Base-by-base conservation (phyloP, 2,113 vertebrate genomes). In the Ammodytes dubius region DNA sequence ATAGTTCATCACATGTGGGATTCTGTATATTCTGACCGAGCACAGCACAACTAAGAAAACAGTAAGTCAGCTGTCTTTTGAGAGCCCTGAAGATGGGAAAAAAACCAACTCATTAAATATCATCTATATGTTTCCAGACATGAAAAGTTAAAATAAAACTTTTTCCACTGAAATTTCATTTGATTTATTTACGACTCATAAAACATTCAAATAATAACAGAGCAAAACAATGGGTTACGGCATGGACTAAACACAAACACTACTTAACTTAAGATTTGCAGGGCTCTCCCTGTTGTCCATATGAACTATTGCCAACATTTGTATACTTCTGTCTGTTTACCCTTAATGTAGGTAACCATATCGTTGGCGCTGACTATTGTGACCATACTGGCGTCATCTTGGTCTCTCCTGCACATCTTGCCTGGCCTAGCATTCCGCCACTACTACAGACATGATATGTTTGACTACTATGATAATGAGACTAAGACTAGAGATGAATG, bases 31-130 rank as follows among this genome's bases (percentile, higher is more conserved):
- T 59, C 13, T 93, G 69, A 75, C 93, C 49, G 92, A 94, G n/a
- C 76, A 88, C 54, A 90, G 83, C n/a, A 87, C 90, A 0, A 92
- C 92, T 59, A 95, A 95, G 81, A 93, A 94, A 87, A 91, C 82
- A 6, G 94, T 95, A 79, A 93, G 93, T 52, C 12, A 27, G 27
- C 27, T 27, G 27, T 27, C 27, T 27, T 27, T 27, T 27, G 27
- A 27, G 27, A 27, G 27, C 27, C 27, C 27, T 27, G 27, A 27
- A 27, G 27, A 27, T 27, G 27, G 27, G 27, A 27, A 27, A 27
- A 27, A 27, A 27, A 27, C 1, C 27, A 27, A 27, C 27, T 27
- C 1, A 27, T 27, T 27, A 27, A 27, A 27, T 27, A 27, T 27
- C 27, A 27, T 27, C 27, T 27, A 27, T 27, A 27, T 27, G 27